Evolutionary conservation across 2,888 invertebrate species (phyloP).

Genomic region (Eubasilissa splendida): DNA sequence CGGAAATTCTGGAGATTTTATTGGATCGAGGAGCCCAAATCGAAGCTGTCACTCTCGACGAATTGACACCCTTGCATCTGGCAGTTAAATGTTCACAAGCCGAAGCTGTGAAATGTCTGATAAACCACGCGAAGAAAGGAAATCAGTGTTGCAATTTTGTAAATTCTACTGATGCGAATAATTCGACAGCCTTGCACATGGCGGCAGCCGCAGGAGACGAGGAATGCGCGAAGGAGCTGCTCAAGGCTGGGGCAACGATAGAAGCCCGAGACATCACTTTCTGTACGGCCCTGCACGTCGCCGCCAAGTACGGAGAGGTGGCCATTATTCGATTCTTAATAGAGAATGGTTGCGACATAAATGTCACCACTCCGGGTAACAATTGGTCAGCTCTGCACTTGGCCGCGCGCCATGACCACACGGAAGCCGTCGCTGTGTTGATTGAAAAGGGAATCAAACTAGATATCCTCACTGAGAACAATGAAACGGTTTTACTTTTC

Average conservation of each 20-base stretch:
- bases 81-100: background rate
- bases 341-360: background rate
- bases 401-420: background rate
- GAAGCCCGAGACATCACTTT: background rate
- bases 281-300: background rate
- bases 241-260: background rate
- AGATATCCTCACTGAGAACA: background rate
- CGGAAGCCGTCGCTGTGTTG: background rate
- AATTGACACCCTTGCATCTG: background rate
- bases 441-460: constrained; percentile 9
- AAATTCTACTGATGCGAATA: background rate
- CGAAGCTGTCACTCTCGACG: background rate
- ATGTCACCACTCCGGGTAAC: background rate
- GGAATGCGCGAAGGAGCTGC: background rate
- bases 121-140: background rate
- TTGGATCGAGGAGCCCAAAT: background rate
- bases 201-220: background rate
- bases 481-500: background rate
- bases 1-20: background rate
- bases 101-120: background rate
- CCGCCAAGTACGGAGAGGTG: background rate
- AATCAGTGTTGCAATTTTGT: background rate
- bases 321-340: background rate
- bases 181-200: background rate
- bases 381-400: background rate